Evolutionary conservation across 1,140 invertebrate genomes (phyloP).

Genomic region (Bilobella aurantiaca): DNA sequence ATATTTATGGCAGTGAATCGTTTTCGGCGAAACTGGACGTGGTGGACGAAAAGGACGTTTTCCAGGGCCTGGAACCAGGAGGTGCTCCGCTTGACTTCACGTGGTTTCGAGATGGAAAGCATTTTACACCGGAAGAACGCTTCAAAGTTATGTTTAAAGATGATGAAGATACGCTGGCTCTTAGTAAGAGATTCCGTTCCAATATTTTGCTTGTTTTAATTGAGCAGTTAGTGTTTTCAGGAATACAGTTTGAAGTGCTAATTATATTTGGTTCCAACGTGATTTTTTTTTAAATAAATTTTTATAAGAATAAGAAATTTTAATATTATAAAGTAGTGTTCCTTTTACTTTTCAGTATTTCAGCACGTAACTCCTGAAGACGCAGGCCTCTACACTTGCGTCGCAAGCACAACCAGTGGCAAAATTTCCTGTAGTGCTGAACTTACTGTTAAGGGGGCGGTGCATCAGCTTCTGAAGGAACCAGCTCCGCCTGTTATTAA

Average conservation of each 20-base stretch:
- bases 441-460: conserved; percentile 75
- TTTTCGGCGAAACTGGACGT: conserved; percentile 55
- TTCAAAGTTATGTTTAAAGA: conserved; percentile 79
- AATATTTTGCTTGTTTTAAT: neutral
- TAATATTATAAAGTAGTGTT: neutral
- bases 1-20: no score
- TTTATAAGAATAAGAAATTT: no score
- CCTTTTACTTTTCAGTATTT: conserved; percentile 70
- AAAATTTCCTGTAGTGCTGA: conserved; percentile 89
- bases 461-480: conserved; percentile 67
- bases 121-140: conserved; percentile 81
- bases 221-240: no score
- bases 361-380: conserved; percentile 87
- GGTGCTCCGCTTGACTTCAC: conserved; percentile 52
- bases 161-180: conserved; percentile 12
- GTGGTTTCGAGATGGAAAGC: conserved; percentile 81
- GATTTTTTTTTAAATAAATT: no score
- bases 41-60: conserved; percentile 66
- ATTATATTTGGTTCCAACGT: no score
- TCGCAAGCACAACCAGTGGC: conserved; percentile 79
- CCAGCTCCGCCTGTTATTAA: conserved; percentile 66
- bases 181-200: neutral
- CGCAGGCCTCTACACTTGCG: conserved; percentile 78
- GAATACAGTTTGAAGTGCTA: no score
- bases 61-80: conserved; percentile 47